phyloP scores from a whole-genome alignment of 2,888 invertebrate genomes.

The Pristionchus maxplancki region DNA sequence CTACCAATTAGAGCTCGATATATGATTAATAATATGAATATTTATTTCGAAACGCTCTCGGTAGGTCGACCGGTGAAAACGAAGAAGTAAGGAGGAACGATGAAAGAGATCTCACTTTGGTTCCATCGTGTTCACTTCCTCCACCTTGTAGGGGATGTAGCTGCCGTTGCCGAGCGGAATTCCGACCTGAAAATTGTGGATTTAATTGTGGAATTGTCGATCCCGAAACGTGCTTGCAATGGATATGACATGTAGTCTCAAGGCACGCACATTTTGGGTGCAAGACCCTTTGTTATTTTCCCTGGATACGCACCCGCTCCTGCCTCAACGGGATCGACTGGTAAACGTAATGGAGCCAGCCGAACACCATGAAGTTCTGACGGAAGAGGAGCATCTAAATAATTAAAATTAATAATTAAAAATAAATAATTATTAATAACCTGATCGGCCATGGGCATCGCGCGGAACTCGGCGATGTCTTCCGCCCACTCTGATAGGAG shows the following conservation, averaged over 20 bases:
- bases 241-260: too few species aligned
- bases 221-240: too few species aligned
- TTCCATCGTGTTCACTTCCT: slow-evolving; percentile 59
- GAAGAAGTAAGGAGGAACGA: too few species aligned
- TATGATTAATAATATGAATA: too few species aligned
- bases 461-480: slow-evolving; percentile 66
- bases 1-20: slow-evolving; percentile 54
- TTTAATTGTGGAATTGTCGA: too few species aligned
- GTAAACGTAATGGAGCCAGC: slow-evolving; percentile 69
- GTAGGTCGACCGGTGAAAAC: too few species aligned
- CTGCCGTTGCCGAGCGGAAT: slow-evolving; percentile 67
- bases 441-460: slow-evolving; percentile 63
- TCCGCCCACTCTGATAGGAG: slow-evolving; percentile 70
- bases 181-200: too few species aligned
- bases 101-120: slow-evolving; percentile 60
- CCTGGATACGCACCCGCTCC: too few species aligned
- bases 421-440: slow-evolving; percentile 47
- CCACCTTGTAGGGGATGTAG: slow-evolving; percentile 67
- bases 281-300: too few species aligned
- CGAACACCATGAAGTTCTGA: slow-evolving; percentile 70
- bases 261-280: too few species aligned
- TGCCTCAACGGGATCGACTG: slow-evolving; percentile 52
- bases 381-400: slow-evolving; percentile 66
- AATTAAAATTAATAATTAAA: not conserved
- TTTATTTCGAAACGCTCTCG: too few species aligned